Percentiles rank a stretch among this genome's conserved stretches.
Conservation (phyloP, 2,888 invertebrate species). For the Nymphalis polychloros region DNA sequence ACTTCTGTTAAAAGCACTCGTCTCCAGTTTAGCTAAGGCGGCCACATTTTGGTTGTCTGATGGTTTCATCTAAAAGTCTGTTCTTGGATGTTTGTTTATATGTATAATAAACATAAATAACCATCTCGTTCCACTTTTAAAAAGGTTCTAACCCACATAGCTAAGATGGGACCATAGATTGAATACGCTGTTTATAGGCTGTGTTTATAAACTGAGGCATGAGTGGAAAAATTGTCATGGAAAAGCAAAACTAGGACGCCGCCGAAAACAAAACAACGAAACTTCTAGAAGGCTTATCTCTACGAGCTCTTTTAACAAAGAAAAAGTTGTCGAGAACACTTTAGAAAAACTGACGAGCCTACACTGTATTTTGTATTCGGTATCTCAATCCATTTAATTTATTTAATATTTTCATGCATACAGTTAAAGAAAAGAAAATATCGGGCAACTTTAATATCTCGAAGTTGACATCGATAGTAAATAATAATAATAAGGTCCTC, state of each 20-base stretch:
- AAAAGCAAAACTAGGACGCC: constrained; percentile 26
- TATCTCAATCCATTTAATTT: constrained; percentile 10
- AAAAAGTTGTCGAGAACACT: constrained; percentile 25
- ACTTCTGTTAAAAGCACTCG: too few species aligned
- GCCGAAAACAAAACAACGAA: constrained; percentile 25
- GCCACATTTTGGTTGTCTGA: too few species aligned
- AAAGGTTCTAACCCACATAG: background rate
- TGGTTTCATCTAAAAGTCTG: too few species aligned
- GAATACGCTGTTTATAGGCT: background rate
- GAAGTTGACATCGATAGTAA: too few species aligned
- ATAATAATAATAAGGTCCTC: too few species aligned
- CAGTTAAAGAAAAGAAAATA: background rate
- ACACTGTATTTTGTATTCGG: constrained; percentile 19
- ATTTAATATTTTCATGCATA: background rate
- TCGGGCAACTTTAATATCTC: too few species aligned
- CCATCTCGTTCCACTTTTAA: too few species aligned
- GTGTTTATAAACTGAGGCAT: background rate
- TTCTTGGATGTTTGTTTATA: too few species aligned
- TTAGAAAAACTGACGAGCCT: constrained; percentile 19
- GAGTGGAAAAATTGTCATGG: constrained; percentile 14
- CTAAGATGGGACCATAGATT: background rate
- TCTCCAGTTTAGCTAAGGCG: too few species aligned
- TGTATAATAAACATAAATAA: too few species aligned
- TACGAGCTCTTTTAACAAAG: constrained; percentile 26
- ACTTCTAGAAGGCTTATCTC: constrained; percentile 31